A percentile compares a stretch with the other conserved stretches of the same genome.
Evolutionary conservation across 2,888 invertebrate genomes (phyloP).

Genomic region (Sesia bembeciformis): DNA sequence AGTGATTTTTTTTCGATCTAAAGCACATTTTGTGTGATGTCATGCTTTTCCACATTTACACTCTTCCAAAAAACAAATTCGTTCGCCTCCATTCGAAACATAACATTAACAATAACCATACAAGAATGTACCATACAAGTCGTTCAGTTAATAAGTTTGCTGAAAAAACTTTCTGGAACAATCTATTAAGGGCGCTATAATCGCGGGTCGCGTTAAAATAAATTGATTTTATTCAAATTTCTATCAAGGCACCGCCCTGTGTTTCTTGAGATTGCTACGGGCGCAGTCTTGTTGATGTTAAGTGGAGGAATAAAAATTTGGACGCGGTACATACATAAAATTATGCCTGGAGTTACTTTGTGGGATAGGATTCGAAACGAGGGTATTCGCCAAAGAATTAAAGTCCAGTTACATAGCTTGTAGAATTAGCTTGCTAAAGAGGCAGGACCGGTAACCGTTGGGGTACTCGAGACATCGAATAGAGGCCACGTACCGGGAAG

Average conservation of each 20-base stretch:
- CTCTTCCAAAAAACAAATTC: not conserved
- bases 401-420: too few species aligned
- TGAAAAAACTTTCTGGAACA: constrained; percentile 12
- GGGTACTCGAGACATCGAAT: too few species aligned
- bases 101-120: not conserved
- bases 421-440: too few species aligned
- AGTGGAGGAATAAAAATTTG: constrained; percentile 5
- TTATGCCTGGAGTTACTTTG: too few species aligned
- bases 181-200: constrained; percentile 65
- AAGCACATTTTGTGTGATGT: not conserved
- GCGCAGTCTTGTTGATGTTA: constrained; percentile 25
- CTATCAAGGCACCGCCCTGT: constrained; percentile 54
- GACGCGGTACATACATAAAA: constrained; percentile 16
- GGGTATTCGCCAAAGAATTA: too few species aligned
- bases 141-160: constrained; percentile 8
- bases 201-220: constrained; percentile 60
- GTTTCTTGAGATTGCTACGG: constrained; percentile 60
- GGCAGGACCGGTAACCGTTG: too few species aligned
- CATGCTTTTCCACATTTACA: not conserved
- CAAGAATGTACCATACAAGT: constrained; percentile 4
- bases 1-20: too few species aligned
- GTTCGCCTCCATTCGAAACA: not conserved
- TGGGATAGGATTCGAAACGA: too few species aligned
- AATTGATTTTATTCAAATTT: constrained; percentile 74
- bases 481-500: too few species aligned